Conservation (phyloP, 2,797 vertebrate genomes). For the Phataginus tricuspis region DNA sequence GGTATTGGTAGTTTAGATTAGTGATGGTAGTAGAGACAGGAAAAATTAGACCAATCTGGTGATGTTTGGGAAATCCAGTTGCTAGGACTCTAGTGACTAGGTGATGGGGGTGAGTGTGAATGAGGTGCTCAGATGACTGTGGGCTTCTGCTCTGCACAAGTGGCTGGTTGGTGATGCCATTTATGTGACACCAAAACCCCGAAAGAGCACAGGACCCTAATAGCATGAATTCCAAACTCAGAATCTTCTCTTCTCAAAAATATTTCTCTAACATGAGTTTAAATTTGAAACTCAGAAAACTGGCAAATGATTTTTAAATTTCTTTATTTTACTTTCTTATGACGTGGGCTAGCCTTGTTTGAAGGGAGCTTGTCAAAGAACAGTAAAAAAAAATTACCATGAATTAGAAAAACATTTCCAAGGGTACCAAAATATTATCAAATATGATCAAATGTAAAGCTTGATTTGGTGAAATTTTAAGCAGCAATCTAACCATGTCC, state of each 20-base stretch:
- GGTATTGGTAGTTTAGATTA: not conserved
- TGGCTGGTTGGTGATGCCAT: not conserved
- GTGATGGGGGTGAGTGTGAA: too few relatives aligned
- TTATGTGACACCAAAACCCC: not conserved
- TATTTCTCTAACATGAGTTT: not conserved
- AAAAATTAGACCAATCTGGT: not conserved
- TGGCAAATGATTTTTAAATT: not conserved
- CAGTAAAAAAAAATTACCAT: not conserved
- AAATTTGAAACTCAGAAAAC: constrained; percentile 7
- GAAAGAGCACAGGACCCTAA: not conserved
- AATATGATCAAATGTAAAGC: not conserved
- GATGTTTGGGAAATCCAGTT: not conserved
- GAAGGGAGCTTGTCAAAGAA: not conserved
- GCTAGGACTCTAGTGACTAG: not conserved
- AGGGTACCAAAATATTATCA: not conserved
- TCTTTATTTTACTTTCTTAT: not conserved
- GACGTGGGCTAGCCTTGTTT: not conserved
- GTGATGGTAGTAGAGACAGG: too few relatives aligned
- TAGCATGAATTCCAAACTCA: not conserved
- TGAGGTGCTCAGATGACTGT: not conserved
- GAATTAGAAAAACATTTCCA: constrained; percentile 22
- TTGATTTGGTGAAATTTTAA: not conserved
- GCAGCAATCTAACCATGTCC: not conserved
- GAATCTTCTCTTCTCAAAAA: not conserved
- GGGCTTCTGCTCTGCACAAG: not conserved